Conservation (phyloP, 92 coral and sea anemone species). For the Muricea muricata region DNA sequence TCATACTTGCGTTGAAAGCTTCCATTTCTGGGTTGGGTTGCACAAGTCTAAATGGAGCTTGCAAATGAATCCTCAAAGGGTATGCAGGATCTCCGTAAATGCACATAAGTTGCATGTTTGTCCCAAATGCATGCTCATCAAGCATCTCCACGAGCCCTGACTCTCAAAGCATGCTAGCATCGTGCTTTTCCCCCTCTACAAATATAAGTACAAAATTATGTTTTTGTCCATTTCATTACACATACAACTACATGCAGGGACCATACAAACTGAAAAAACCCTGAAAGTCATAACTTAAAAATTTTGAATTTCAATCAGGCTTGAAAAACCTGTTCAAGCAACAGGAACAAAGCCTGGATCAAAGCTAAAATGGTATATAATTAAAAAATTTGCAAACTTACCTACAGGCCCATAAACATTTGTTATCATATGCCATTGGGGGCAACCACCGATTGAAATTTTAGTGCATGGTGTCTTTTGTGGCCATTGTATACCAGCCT, state of each 20-base stretch:
- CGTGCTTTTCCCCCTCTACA: not conserved
- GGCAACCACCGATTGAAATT: too few species aligned
- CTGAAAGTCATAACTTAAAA: too few species aligned
- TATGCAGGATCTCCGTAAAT: slow-evolving; percentile 1
- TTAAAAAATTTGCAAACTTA: not conserved
- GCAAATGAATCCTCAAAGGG: not conserved
- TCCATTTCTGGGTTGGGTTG: not conserved
- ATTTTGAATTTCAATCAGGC: too few species aligned
- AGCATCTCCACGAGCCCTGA: not conserved
- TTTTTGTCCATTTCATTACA: too few species aligned
- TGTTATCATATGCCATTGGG: too few species aligned
- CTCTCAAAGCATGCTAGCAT: not conserved
- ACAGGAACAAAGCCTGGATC: not conserved
- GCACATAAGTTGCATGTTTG: not conserved
- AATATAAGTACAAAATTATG: not conserved
- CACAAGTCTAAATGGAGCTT: slow-evolving; percentile 2
- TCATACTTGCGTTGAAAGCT: not conserved
- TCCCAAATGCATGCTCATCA: not conserved
- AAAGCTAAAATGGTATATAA: not conserved
- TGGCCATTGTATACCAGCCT: too few species aligned
- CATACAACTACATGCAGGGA: too few species aligned
- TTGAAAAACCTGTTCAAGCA: too few species aligned
- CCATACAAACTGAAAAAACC: too few species aligned
- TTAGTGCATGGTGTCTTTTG: too few species aligned
- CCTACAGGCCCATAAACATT: slow-evolving; percentile 4